These are phyloP conservation scores for Drosophila sordidapex DNA, from an alignment of 2,888 invertebrate genomes.

Conservation along the genomic window DNA sequence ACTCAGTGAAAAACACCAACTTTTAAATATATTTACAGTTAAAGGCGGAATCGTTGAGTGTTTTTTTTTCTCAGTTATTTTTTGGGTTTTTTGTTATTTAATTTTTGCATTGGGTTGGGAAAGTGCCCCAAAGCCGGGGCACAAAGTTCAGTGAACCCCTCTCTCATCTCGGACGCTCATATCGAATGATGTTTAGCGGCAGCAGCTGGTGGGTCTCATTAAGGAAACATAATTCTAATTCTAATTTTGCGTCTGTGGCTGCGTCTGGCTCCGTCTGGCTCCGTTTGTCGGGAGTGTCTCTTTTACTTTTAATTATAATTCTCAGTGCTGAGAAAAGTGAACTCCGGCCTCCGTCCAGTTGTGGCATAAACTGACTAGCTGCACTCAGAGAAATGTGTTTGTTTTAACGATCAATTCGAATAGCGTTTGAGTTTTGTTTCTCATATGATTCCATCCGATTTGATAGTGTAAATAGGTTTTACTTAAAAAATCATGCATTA, in stretches of 20 bases:
- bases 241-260: conserved; percentile 47
- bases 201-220: conserved; percentile 70
- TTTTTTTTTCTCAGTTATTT: conserved; percentile 38
- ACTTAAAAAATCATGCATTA: too few relatives aligned
- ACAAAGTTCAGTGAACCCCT: conserved; percentile 72
- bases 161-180: conserved; percentile 45
- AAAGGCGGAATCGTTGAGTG: conserved; percentile 68
- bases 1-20: conserved; percentile 45
- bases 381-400: not conserved
- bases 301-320: conserved; percentile 76
- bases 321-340: conserved; percentile 69
- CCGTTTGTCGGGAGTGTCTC: conserved; percentile 58
- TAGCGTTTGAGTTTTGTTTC: not conserved
- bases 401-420: not conserved
- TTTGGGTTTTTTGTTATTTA: conserved; percentile 20
- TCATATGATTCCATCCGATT: not conserved
- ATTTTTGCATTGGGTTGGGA: conserved; percentile 65
- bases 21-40: conserved; percentile 77
- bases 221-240: conserved; percentile 81
- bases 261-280: conserved; percentile 39
- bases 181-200: conserved; percentile 75
- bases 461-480: not conserved
- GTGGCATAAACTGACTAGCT: conserved; percentile 49
- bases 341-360: conserved; percentile 39
- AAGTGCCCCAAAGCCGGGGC: conserved; percentile 65